These are phyloP conservation scores for Crocodylus rhombifer DNA, from an alignment of 2,797 vertebrate species.

Conservation along the genomic window DNA sequence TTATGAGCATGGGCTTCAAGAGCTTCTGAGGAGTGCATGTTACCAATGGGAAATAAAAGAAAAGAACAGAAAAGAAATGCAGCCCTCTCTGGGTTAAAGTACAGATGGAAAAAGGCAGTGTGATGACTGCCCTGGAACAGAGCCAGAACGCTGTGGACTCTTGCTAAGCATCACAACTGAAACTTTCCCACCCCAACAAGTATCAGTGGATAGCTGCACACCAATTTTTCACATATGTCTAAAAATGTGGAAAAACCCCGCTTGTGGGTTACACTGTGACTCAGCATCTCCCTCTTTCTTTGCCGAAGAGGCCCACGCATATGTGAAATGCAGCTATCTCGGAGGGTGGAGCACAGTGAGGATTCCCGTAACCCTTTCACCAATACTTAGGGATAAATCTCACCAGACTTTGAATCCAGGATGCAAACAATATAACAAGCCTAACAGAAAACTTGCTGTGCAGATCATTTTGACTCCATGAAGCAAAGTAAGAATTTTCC, in stretches of 20 bases:
- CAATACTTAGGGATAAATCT: conserved; percentile 32
- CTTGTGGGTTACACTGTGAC: not conserved
- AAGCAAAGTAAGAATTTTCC: conserved; percentile 19
- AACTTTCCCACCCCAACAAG: not conserved
- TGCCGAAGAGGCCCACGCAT: conserved; percentile 10
- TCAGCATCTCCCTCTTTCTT: not conserved
- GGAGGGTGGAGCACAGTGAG: not conserved
- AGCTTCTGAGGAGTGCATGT: not conserved
- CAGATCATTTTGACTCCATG: not conserved
- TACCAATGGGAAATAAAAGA: not conserved
- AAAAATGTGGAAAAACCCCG: conserved; percentile 5
- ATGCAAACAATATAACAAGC: conserved; percentile 25
- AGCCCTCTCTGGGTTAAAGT: not conserved
- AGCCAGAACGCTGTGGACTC: not conserved
- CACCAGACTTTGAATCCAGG: conserved; percentile 36
- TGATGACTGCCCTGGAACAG: not conserved
- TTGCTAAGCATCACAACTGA: not conserved
- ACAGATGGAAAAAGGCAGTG: not conserved
- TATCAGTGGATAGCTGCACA: not conserved
- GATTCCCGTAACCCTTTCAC: conserved; percentile 9
- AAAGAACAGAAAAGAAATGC: not conserved
- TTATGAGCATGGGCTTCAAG: not conserved
- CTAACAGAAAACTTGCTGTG: not conserved
- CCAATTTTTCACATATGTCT: not conserved
- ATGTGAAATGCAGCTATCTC: conserved; percentile 17